Evolutionary conservation across 2,113 vertebrate species (phyloP).

Genomic region (Cephalopholis sonnerati): DNA sequence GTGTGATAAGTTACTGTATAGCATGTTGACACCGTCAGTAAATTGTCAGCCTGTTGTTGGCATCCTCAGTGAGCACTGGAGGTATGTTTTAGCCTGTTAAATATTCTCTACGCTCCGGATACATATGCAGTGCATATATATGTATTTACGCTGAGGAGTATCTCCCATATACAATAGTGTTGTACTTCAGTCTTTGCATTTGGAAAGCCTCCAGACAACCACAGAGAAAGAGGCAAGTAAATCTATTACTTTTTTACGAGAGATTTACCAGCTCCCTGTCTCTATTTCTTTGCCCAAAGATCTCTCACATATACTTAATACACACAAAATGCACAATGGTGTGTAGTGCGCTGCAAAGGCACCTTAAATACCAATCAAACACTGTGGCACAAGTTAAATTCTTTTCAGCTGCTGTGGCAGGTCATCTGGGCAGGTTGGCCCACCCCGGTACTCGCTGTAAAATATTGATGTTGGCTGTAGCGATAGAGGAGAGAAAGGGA

Average conservation of each 20-base stretch:
- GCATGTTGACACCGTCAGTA: background rate
- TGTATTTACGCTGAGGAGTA: background rate
- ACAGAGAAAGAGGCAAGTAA: background rate
- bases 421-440: constrained; percentile 41
- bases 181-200: constrained; percentile 13
- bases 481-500: constrained; percentile 2
- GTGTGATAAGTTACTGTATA: constrained; percentile 23
- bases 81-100: constrained; percentile 19
- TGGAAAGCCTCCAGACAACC: background rate
- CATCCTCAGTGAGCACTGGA: constrained; percentile 4
- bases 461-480: constrained; percentile 57
- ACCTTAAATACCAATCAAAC: constrained; percentile 55
- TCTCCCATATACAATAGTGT: constrained; percentile 14
- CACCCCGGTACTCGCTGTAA: constrained; percentile 42
- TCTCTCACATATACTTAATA: constrained; percentile 6
- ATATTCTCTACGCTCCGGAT: constrained; percentile 6
- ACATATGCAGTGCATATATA: background rate
- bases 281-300: constrained; percentile 8
- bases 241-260: constrained; percentile 10
- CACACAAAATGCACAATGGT: constrained; percentile 3
- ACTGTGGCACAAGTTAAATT: constrained; percentile 27
- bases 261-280: constrained; percentile 1
- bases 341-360: constrained; percentile 21
- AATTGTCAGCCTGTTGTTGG: background rate
- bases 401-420: constrained; percentile 45